These are phyloP conservation scores for Hydropotes inermis DNA, from an alignment of 2,113 vertebrate species.

Conservation along the genomic window DNA sequence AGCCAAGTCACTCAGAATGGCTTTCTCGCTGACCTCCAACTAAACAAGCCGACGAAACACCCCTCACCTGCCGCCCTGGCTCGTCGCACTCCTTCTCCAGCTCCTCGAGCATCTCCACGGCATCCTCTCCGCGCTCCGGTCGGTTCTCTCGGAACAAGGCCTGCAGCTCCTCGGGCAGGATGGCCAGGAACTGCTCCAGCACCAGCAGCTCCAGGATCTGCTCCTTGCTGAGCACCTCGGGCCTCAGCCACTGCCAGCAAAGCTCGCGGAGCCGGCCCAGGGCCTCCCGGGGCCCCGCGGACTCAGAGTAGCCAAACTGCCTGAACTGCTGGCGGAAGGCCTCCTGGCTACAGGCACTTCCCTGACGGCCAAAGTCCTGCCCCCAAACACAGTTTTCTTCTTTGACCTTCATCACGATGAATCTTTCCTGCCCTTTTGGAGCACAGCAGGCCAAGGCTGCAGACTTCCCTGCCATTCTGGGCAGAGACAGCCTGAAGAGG, in stretches of 20 bases:
- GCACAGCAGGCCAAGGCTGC: neutral
- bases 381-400: constrained; percentile 43
- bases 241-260: constrained; percentile 68
- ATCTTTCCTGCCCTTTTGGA: constrained; percentile 26
- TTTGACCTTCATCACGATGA: constrained; percentile 32
- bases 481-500: neutral
- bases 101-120: constrained; percentile 49
- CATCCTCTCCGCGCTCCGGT: constrained; percentile 53
- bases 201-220: constrained; percentile 73
- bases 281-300: constrained; percentile 49
- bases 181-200: constrained; percentile 74
- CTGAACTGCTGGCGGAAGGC: constrained; percentile 45
- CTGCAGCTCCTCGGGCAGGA: constrained; percentile 58
- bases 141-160: constrained; percentile 31
- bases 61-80: neutral
- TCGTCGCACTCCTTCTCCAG: constrained; percentile 25
- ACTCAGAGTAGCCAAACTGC: constrained; percentile 59
- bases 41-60: neutral
- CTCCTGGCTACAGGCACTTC: neutral
- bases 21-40: neutral
- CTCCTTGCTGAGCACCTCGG: constrained; percentile 57
- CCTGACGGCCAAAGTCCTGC: neutral
- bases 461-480: constrained; percentile 45
- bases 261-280: constrained; percentile 57
- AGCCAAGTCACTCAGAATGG: neutral